Percentiles rank a stretch among this genome's conserved stretches.
These are phyloP conservation scores for Oncorhynchus tshawytscha DNA, from an alignment of 2,113 vertebrate genomes.

Conservation along the genomic window DNA sequence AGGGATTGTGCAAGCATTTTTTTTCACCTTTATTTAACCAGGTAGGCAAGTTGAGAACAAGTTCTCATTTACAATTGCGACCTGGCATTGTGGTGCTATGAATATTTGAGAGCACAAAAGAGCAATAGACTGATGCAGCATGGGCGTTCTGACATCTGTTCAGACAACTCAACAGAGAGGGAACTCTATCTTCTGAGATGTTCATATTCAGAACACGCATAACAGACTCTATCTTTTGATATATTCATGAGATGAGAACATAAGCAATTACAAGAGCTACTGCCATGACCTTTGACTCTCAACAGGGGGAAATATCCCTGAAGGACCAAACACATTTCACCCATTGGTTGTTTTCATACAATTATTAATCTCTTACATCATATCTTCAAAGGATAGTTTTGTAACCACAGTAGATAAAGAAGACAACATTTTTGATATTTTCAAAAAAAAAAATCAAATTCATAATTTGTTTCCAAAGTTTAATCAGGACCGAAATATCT, in stretches of 20 bases:
- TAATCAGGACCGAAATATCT: background rate
- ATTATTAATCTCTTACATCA: background rate
- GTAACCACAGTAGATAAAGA: background rate
- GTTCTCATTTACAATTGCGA: too few species aligned
- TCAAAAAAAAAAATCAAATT: too few species aligned
- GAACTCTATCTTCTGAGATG: constrained; percentile 34
- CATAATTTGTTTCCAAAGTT: background rate
- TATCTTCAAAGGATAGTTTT: background rate
- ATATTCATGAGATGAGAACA: constrained; percentile 30
- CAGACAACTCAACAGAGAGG: constrained; percentile 46
- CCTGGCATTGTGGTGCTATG: constrained; percentile 55
- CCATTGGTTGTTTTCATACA: background rate
- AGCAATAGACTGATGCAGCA: constrained; percentile 65
- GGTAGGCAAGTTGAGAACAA: too few species aligned
- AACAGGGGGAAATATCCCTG: background rate
- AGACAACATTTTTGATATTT: too few species aligned
- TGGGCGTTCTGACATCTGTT: constrained; percentile 71
- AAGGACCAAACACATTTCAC: background rate
- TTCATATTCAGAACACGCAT: constrained; percentile 31
- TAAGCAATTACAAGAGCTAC: background rate
- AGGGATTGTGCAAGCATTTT: constrained; percentile 43
- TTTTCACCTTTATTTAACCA: too few species aligned
- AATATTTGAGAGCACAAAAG: constrained; percentile 69
- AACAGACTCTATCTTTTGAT: constrained; percentile 28
- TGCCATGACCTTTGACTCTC: constrained; percentile 1